Evolutionary conservation across 2,888 invertebrate species (phyloP).

Genomic region (Catocala nupta): DNA sequence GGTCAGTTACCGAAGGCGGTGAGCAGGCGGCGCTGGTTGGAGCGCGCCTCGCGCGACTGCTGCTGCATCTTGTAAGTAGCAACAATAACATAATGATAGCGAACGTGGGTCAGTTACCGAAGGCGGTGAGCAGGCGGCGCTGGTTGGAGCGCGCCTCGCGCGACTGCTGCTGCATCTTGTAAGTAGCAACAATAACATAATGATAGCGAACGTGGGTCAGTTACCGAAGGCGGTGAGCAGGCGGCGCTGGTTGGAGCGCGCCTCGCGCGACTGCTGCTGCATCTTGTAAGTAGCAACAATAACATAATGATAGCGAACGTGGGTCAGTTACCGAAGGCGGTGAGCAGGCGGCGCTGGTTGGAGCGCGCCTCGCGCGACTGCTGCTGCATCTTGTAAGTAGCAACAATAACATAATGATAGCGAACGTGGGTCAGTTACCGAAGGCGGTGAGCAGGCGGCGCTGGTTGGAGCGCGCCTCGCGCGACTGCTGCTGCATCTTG

Average conservation of each 20-base stretch:
- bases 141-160: conserved; percentile 98
- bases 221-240: conserved; percentile 95
- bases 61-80: conserved; percentile 92
- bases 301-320: not conserved
- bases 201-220: not conserved
- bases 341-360: conserved; percentile 96
- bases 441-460: conserved; percentile 96
- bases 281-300: too few species aligned
- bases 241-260: conserved; percentile 97
- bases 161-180: conserved; percentile 92
- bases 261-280: conserved; percentile 94
- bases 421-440: conserved; percentile 76
- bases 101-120: conserved; percentile 84
- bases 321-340: conserved; percentile 91
- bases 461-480: conserved; percentile 98
- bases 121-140: conserved; percentile 95
- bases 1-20: conserved; percentile 92
- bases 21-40: conserved; percentile 96
- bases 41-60: conserved; percentile 96
- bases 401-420: too few species aligned
- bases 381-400: conserved; percentile 91
- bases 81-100: too few species aligned
- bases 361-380: conserved; percentile 97
- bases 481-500: conserved; percentile 92
- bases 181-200: too few species aligned